Conservation (phyloP, 2,888 invertebrate species). For the Dastarcus helophoroides region DNA sequence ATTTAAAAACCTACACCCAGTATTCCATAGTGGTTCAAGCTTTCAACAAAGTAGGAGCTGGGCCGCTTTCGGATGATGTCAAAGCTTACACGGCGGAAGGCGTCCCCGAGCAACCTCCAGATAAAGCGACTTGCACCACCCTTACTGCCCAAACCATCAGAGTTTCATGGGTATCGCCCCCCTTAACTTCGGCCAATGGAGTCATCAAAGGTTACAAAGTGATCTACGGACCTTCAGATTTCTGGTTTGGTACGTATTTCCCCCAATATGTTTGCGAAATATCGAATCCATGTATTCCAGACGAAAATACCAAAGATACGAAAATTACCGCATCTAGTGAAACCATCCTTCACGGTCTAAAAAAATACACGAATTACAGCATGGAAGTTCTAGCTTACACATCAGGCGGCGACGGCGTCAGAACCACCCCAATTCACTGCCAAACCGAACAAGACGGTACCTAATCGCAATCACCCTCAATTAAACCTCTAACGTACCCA, state of each 20-base stretch:
- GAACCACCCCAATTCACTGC: constrained; percentile 78
- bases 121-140: constrained; percentile 84
- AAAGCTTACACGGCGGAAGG: constrained; percentile 92
- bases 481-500: no score
- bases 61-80: constrained; percentile 80
- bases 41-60: constrained; percentile 88
- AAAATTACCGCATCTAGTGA: constrained; percentile 88
- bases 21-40: constrained; percentile 94
- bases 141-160: constrained; percentile 89
- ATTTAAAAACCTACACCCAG: constrained; percentile 75
- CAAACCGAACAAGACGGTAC: constrained; percentile 92
- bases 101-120: constrained; percentile 82
- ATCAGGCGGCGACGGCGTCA: constrained; percentile 88
- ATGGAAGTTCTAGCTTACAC: constrained; percentile 94
- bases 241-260: constrained; percentile 74
- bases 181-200: constrained; percentile 83
- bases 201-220: constrained; percentile 94
- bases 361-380: constrained; percentile 93
- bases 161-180: constrained; percentile 90
- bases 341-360: constrained; percentile 84
- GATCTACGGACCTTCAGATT: constrained; percentile 80
- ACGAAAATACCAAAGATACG: constrained; percentile 82
- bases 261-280: constrained; percentile 3
- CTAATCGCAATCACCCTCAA: constrained; percentile 14
- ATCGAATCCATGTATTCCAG: constrained; percentile 34